A percentile compares a stretch with the other conserved stretches of the same genome.
These are phyloP conservation scores for Synergus itoensis DNA, from an alignment of 2,888 invertebrate species.

Conservation along the genomic window DNA sequence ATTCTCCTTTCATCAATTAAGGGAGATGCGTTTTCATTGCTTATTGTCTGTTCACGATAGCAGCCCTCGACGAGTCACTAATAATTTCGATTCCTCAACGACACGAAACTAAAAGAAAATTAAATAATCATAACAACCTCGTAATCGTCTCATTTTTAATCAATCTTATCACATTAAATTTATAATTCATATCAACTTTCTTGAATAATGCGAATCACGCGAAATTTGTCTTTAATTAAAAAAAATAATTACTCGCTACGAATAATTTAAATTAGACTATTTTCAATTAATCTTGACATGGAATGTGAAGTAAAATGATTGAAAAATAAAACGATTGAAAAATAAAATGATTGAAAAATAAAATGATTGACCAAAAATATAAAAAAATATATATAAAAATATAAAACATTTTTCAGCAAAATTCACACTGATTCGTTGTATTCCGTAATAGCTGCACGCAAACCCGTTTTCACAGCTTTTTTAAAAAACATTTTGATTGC, in stretches of 20 bases:
- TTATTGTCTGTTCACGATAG: conserved; percentile 76
- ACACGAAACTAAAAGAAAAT: not conserved
- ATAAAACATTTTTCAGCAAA: conserved; percentile 44
- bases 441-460: conserved; percentile 52
- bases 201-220: not conserved
- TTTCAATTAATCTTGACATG: not conserved
- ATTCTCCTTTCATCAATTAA: conserved; percentile 43
- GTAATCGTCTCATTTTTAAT: not conserved
- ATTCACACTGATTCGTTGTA: conserved; percentile 60
- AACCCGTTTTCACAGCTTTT: conserved; percentile 53
- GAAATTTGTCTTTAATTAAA: not conserved
- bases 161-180: not conserved
- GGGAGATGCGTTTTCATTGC: conserved; percentile 68
- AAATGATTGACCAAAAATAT: too few relatives aligned
- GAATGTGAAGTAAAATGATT: not conserved
- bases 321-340: too few relatives aligned
- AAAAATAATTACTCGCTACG: not conserved
- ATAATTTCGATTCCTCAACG: conserved; percentile 44
- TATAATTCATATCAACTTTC: not conserved
- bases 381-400: too few relatives aligned
- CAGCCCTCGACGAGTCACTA: conserved; percentile 67
- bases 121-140: too few relatives aligned
- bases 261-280: too few relatives aligned
- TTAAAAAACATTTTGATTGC: conserved; percentile 69
- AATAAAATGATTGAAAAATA: too few relatives aligned